Percentiles rank a stretch among this genome's conserved stretches.
Conservation (phyloP, 37 sponge, comb jelly and placozoan species). For the Cliona cf. orientalis region DNA sequence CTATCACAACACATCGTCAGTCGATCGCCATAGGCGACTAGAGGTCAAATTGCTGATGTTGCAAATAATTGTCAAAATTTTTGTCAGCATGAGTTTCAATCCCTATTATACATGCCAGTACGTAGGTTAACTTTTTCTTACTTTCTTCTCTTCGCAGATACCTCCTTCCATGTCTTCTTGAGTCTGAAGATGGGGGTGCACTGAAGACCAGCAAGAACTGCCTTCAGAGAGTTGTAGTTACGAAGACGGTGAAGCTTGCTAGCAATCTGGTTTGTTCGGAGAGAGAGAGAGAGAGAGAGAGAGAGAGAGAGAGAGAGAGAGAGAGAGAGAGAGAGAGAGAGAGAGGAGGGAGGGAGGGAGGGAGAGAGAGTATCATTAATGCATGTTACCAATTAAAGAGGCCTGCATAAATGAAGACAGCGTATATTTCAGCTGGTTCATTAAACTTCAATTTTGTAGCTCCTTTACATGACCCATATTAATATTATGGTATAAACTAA, state of each 20-base stretch:
- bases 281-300: neutral
- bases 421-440: too few relatives aligned
- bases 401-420: neutral
- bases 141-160: conserved; percentile 58
- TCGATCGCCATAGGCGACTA: too few relatives aligned
- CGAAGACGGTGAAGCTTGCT: conserved; percentile 39
- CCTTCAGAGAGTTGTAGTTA: conserved; percentile 80
- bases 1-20: too few relatives aligned
- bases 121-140: too few relatives aligned
- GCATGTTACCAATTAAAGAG: neutral
- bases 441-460: too few relatives aligned
- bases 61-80: too few relatives aligned
- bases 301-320: conserved; percentile 25
- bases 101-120: too few relatives aligned
- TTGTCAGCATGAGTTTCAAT: too few relatives aligned
- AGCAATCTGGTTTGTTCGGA: conserved; percentile 40
- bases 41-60: too few relatives aligned
- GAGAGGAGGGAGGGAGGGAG: neutral
- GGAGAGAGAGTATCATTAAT: neutral
- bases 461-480: too few relatives aligned
- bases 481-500: too few relatives aligned
- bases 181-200: conserved; percentile 62
- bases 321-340: conserved; percentile 12
- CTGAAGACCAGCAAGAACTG: conserved; percentile 69
- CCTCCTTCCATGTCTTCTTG: conserved; percentile 62